Conservation (phyloP, 2,797 vertebrate genomes). For the Poeciliopsis presidionis region DNA sequence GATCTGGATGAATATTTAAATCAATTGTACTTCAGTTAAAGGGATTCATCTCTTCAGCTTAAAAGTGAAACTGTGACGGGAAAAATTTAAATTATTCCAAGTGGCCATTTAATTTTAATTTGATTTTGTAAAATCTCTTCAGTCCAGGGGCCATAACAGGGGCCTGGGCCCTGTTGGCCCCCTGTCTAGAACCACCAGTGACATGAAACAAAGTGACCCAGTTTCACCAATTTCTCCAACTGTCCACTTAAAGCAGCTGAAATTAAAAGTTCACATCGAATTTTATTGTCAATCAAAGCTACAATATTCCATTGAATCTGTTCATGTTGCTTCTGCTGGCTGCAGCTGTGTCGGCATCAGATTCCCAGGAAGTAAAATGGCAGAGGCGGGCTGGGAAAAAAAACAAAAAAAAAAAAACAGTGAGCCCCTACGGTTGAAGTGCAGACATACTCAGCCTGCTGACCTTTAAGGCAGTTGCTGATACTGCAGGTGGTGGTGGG, state of each 20-base stretch:
- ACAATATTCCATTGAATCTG: conserved; percentile 14
- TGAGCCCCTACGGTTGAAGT: conserved; percentile 48
- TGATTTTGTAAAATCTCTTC: too few relatives aligned
- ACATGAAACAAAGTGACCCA: neutral
- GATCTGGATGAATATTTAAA: too few relatives aligned
- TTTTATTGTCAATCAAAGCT: conserved; percentile 49
- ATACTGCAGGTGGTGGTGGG: conserved; percentile 58
- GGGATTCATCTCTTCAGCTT: too few relatives aligned
- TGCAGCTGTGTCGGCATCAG: conserved; percentile 69
- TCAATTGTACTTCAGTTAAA: too few relatives aligned
- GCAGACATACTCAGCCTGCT: conserved; percentile 53
- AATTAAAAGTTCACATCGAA: conserved; percentile 14
- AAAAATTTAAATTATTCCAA: too few relatives aligned
- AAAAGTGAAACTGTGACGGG: too few relatives aligned
- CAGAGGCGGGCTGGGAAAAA: conserved; percentile 31
- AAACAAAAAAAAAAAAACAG: conserved; percentile 36
- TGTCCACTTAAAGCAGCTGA: neutral
- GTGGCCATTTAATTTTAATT: too few relatives aligned
- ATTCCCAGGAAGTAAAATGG: conserved; percentile 57
- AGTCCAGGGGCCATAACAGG: too few relatives aligned
- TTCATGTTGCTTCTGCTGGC: conserved; percentile 57
- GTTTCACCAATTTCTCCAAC: neutral
- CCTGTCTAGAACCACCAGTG: neutral
- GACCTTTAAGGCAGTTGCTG: conserved; percentile 74
- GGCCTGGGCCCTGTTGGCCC: neutral